Conservation (phyloP, 2,113 vertebrate species). For the Axis porcinus region DNA sequence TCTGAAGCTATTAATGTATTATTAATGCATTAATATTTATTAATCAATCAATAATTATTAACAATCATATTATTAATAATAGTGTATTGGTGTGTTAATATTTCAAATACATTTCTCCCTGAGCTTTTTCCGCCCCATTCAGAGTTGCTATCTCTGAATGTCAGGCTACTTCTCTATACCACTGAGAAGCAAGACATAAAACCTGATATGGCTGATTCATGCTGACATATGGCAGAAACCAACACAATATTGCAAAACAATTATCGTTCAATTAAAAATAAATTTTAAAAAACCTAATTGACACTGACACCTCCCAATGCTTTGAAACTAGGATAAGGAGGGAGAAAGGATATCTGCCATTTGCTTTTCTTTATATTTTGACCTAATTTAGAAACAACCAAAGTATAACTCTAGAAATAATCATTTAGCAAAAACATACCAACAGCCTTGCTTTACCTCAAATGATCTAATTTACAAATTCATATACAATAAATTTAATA, state of each 20-base stretch:
- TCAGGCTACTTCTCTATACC: background rate
- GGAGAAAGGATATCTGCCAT: background rate
- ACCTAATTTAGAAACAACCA: background rate
- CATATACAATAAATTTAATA: background rate
- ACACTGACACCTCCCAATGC: background rate
- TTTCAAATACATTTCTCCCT: background rate
- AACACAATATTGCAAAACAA: background rate
- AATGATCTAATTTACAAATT: background rate
- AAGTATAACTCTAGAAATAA: slow-evolving; percentile 13
- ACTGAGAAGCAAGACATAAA: background rate
- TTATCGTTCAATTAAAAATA: background rate
- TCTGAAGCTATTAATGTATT: background rate
- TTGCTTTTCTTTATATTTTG: background rate
- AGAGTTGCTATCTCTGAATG: background rate
- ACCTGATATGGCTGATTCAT: background rate
- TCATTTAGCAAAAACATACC: background rate
- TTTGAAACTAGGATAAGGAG: background rate
- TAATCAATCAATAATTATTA: too few relatives aligned
- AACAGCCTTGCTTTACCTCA: background rate
- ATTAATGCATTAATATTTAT: too few relatives aligned
- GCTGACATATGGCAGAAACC: background rate
- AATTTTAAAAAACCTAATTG: background rate
- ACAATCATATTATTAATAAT: too few relatives aligned
- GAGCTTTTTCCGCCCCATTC: background rate
- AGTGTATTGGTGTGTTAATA: background rate